These are phyloP conservation scores for Eupleurogrammus muticus DNA, from an alignment of 2,797 vertebrate species.

Conservation along the genomic window DNA sequence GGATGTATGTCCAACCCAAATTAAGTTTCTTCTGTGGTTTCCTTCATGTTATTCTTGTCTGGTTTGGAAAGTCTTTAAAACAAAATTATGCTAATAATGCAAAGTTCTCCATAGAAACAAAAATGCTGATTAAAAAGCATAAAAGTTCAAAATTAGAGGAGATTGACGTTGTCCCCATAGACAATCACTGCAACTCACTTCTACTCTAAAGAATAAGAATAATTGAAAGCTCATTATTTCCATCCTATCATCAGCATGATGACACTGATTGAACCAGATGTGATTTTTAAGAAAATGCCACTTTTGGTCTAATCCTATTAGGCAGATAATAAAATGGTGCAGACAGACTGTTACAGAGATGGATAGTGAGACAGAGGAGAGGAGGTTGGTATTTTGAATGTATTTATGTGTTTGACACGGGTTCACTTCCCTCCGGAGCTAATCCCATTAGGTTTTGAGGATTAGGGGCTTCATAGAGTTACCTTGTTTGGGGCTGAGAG, in stretches of 20 bases:
- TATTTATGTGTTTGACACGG: constrained; percentile 72
- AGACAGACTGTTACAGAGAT: constrained; percentile 22
- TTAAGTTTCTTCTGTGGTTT: neutral
- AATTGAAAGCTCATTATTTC: constrained; percentile 44
- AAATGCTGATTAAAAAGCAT: constrained; percentile 16
- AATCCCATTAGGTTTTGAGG: constrained; percentile 84
- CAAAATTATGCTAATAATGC: neutral
- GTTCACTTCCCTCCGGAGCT: constrained; percentile 76
- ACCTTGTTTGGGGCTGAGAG: constrained; percentile 73
- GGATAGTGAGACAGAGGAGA: constrained; percentile 42
- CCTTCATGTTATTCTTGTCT: neutral
- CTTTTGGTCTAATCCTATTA: constrained; percentile 68
- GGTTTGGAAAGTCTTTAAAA: neutral
- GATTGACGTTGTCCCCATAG: constrained; percentile 1
- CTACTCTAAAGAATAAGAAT: constrained; percentile 39
- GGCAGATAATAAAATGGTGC: constrained; percentile 45
- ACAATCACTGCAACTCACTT: constrained; percentile 19
- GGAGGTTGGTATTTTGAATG: constrained; percentile 55
- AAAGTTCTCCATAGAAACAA: constrained; percentile 2
- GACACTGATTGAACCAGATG: constrained; percentile 53
- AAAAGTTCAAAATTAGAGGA: neutral
- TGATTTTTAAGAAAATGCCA: constrained; percentile 58
- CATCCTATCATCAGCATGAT: constrained; percentile 42
- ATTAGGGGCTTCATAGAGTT: constrained; percentile 78
- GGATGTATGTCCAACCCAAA: neutral